A percentile compares a stretch with the other conserved stretches of the same genome.
These are phyloP conservation scores for Penaeus chinensis DNA, from an alignment of 1,140 invertebrate species.

Conservation along the genomic window DNA sequence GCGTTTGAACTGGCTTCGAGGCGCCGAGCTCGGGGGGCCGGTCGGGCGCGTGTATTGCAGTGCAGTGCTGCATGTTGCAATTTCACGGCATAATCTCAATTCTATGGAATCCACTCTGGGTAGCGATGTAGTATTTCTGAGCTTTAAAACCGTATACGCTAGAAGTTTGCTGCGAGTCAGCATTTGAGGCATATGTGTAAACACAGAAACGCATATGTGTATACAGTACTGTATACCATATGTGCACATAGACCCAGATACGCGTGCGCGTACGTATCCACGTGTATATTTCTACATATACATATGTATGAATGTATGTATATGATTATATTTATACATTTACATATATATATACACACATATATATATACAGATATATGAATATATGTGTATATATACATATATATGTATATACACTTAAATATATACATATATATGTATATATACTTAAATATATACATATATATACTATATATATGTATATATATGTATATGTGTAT, in stretches of 20 bases:
- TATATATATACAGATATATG: slow-evolving; percentile 31
- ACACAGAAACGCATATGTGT: too few relatives aligned
- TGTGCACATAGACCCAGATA: neutral
- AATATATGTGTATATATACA: slow-evolving; percentile 33
- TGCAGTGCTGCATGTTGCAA: too few relatives aligned
- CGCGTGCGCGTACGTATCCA: neutral
- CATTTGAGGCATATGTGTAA: too few relatives aligned
- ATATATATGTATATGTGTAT: neutral
- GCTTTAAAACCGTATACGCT: too few relatives aligned
- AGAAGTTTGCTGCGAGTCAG: too few relatives aligned
- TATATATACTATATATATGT: neutral
- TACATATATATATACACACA: slow-evolving; percentile 43
- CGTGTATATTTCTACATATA: neutral
- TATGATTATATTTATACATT: slow-evolving; percentile 23
- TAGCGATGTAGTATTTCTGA: too few relatives aligned
- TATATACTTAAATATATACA: neutral
- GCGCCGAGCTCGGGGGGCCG: too few relatives aligned
- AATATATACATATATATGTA: neutral
- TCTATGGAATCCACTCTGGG: too few relatives aligned
- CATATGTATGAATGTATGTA: slow-evolving; percentile 8
- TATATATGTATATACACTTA: slow-evolving; percentile 27
- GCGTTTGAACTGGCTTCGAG: too few relatives aligned
- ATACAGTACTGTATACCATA: neutral
- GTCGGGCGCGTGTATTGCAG: too few relatives aligned
- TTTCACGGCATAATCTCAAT: too few relatives aligned